phyloP scores from a whole-genome alignment of 2,113 vertebrate species.

The Oreochromis spilurus region DNA sequence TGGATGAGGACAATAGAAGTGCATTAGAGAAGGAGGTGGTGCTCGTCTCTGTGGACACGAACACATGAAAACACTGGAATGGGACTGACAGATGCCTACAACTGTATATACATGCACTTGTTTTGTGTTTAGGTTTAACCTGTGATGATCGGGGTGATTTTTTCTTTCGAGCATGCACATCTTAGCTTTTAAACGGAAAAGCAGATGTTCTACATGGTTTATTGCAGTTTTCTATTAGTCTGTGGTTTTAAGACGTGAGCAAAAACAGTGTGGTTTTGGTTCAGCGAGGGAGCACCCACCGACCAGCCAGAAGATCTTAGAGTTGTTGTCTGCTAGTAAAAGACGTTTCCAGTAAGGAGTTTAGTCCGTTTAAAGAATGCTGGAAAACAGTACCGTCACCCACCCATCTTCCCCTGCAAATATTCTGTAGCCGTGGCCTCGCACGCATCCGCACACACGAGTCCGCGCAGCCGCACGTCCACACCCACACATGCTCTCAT shows the following conservation, averaged over 20 bases:
- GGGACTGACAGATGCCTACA: background rate
- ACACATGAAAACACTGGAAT: background rate
- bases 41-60: background rate
- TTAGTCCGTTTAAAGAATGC: constrained; percentile 8
- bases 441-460: background rate
- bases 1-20: constrained; percentile 77
- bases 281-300: background rate
- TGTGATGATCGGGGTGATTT: background rate
- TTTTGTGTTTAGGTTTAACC: constrained; percentile 13
- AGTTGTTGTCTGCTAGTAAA: background rate
- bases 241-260: background rate
- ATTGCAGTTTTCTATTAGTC: background rate
- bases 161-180: background rate
- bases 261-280: background rate
- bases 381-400: background rate
- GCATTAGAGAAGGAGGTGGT: constrained; percentile 67
- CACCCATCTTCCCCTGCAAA: background rate
- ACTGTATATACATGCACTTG: background rate
- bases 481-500: constrained; percentile 33
- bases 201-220: background rate
- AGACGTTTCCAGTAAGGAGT: background rate
- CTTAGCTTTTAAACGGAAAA: background rate
- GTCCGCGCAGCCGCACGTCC: background rate
- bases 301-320: background rate
- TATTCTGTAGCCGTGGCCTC: background rate